Conservation (phyloP, 2,113 vertebrate genomes). For the Ammospiza caudacuta region DNA sequence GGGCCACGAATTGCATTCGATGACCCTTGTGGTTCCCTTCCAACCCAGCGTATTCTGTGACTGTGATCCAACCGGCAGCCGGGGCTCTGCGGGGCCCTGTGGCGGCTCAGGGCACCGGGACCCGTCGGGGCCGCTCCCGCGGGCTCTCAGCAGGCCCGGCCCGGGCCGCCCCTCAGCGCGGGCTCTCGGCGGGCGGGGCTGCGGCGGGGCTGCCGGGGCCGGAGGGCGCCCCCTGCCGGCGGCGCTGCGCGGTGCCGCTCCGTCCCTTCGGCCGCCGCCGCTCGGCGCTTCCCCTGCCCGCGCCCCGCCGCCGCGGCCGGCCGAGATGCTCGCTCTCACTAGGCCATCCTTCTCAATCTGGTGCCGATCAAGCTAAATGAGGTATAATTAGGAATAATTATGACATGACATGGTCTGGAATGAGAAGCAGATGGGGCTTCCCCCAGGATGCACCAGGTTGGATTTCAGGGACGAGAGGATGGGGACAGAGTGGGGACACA, state of each 20-base stretch:
- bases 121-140: too few relatives aligned
- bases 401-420: conserved; percentile 65
- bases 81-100: rapidly evolving
- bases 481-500: neutral
- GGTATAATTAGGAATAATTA: conserved; percentile 68
- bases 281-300: neutral
- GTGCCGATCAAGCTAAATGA: conserved; percentile 64
- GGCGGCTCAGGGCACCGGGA: rapidly evolving
- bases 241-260: neutral
- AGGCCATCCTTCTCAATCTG: conserved; percentile 54
- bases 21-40: neutral
- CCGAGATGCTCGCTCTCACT: conserved; percentile 24
- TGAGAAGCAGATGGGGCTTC: conserved; percentile 71
- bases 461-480: conserved; percentile 24
- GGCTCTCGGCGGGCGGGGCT: neutral
- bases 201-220: neutral
- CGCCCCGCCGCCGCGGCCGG: neutral
- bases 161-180: too few relatives aligned
- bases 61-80: rapidly evolving
- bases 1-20: neutral
- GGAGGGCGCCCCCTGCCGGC: neutral
- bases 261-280: neutral
- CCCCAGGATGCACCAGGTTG: conserved; percentile 35
- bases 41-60: neutral
- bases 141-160: too few relatives aligned